These are phyloP conservation scores for Mareca strepera DNA, from an alignment of 2,797 vertebrate species.

Conservation along the genomic window DNA sequence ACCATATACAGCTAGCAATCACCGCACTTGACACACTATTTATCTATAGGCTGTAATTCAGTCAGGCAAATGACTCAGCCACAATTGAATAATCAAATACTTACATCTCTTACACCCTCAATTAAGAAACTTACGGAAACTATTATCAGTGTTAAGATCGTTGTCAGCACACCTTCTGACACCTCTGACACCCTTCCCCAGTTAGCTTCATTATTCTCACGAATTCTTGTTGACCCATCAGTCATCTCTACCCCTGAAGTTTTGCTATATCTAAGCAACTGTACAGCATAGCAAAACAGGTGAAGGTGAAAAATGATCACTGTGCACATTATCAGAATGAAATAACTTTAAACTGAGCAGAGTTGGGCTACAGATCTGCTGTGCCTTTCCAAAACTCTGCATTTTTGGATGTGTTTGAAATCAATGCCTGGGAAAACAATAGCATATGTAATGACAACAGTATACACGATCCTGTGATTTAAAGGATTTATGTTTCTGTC, in stretches of 20 bases:
- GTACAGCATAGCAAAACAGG: background rate
- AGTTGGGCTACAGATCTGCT: background rate
- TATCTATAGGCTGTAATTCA: background rate
- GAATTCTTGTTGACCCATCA: background rate
- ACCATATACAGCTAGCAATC: background rate
- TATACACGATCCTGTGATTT: background rate
- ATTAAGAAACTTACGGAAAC: background rate
- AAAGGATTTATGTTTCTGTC: background rate
- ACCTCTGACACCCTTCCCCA: accelerated
- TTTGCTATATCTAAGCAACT: background rate
- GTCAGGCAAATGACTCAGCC: constrained; percentile 13
- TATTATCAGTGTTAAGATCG: background rate
- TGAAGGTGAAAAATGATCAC: background rate
- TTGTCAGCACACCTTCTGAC: background rate
- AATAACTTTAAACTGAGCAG: background rate
- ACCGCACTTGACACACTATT: background rate
- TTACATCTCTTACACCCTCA: background rate
- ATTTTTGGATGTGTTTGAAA: background rate
- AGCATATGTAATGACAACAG: background rate
- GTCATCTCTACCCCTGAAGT: background rate
- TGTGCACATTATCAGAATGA: background rate
- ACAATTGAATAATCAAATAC: constrained; percentile 25
- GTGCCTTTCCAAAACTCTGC: background rate
- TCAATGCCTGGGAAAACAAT: background rate
- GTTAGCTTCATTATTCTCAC: background rate